Evolutionary conservation across 1,140 invertebrate species (phyloP).

Genomic region (Drosophila funebris): DNA sequence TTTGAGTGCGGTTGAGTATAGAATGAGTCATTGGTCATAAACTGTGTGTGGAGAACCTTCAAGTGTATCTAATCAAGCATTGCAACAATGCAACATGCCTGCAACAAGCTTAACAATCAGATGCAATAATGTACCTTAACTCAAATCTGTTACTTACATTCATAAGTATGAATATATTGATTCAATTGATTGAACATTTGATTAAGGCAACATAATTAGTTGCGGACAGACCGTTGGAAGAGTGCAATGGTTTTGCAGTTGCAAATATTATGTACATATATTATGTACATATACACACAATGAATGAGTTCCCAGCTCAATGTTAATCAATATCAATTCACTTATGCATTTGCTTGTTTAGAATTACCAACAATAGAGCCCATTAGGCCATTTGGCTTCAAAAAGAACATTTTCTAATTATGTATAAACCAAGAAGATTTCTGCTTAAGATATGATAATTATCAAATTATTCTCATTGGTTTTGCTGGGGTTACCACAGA

Average conservation of each 20-base stretch:
- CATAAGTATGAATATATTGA: not conserved
- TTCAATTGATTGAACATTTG: not conserved
- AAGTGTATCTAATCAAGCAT: not conserved
- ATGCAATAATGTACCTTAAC: not conserved
- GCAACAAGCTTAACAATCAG: not conserved
- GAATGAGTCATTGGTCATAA: not conserved
- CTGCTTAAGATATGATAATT: too few relatives aligned
- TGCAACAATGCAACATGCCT: not conserved
- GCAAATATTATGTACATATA: too few relatives aligned
- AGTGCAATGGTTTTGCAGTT: too few relatives aligned
- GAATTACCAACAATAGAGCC: too few relatives aligned
- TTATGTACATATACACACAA: too few relatives aligned
- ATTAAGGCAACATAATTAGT: not conserved
- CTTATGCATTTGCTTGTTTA: too few relatives aligned
- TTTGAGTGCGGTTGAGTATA: not conserved
- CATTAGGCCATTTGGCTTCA: too few relatives aligned
- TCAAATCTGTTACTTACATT: not conserved
- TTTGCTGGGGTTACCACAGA: not conserved
- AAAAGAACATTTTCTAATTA: too few relatives aligned
- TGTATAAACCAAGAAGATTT: too few relatives aligned
- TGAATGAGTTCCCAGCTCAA: too few relatives aligned
- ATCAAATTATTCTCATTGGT: not conserved
- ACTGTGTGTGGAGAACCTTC: not conserved
- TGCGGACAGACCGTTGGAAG: too few relatives aligned
- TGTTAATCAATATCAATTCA: too few relatives aligned